Conservation (phyloP, 2,888 invertebrate genomes). For the Ichneumoninae sp. region DNA sequence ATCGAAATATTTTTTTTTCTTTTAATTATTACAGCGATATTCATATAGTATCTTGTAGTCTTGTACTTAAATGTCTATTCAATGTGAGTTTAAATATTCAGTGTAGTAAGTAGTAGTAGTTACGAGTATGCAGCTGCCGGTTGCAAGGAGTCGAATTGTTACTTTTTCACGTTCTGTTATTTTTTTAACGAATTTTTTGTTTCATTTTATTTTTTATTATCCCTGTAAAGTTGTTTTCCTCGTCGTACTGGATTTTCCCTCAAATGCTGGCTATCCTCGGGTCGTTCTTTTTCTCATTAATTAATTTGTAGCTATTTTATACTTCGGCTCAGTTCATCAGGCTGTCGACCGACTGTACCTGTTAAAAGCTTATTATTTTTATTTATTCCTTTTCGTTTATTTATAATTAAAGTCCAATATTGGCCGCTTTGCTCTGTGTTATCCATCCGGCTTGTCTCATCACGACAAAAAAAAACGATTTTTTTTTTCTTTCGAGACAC, state of each 20-base stretch:
- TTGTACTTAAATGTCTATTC: conserved; percentile 64
- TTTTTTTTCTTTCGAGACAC: background rate
- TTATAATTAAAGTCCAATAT: conserved; percentile 44
- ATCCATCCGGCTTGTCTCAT: conserved; percentile 8
- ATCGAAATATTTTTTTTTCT: conserved; percentile 22
- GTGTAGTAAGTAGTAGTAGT: conserved; percentile 41
- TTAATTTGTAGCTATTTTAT: conserved; percentile 28
- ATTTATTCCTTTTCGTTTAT: conserved; percentile 27
- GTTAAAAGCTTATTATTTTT: conserved; percentile 58
- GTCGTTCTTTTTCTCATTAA: conserved; percentile 18
- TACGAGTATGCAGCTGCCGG: conserved; percentile 43
- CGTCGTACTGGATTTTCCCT: background rate
- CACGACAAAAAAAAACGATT: background rate
- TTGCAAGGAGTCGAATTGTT: conserved; percentile 32
- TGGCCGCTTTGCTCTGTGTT: conserved; percentile 38
- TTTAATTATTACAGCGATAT: conserved; percentile 62
- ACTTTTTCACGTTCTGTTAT: conserved; percentile 16
- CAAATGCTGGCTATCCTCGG: conserved; percentile 40
- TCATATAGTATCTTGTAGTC: conserved; percentile 54
- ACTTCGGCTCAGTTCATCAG: conserved; percentile 55
- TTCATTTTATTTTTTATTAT: conserved; percentile 3
- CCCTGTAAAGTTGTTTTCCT: background rate
- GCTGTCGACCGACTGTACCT: conserved; percentile 48
- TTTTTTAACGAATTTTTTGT: background rate
- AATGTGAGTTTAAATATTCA: conserved; percentile 66